Evolutionary conservation across 2,888 invertebrate species (phyloP).

Genomic region (Mycalesis mineus): DNA sequence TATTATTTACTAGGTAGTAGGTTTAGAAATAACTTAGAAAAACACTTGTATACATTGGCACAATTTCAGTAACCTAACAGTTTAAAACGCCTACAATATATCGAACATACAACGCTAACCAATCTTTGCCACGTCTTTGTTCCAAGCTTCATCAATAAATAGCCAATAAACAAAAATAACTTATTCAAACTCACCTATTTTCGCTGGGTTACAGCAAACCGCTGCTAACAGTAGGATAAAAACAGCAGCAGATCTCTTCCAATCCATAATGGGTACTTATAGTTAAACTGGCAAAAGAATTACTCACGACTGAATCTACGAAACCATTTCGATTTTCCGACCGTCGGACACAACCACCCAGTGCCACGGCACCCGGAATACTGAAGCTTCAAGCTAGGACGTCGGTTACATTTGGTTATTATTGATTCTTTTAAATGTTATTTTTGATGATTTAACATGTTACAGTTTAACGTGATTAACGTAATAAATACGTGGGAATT

Average conservation of each 20-base stretch:
- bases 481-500: background rate
- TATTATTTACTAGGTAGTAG: too few relatives aligned
- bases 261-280: conserved; percentile 52
- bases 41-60: too few relatives aligned
- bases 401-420: conserved; percentile 53
- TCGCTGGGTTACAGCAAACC: conserved; percentile 63
- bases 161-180: conserved; percentile 32
- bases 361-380: conserved; percentile 61
- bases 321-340: conserved; percentile 2
- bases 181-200: conserved; percentile 65
- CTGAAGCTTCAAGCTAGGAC: conserved; percentile 57
- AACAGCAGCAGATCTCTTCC: conserved; percentile 39
- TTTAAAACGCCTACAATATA: background rate
- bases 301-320: conserved; percentile 28
- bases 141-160: conserved; percentile 12
- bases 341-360: conserved; percentile 43
- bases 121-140: conserved; percentile 14
- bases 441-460: conserved; percentile 70
- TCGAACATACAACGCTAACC: background rate
- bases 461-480: conserved; percentile 30
- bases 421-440: conserved; percentile 77
- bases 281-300: conserved; percentile 16
- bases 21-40: too few relatives aligned
- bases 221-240: conserved; percentile 40
- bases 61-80: too few relatives aligned